These are phyloP conservation scores for Troides oblongomaculatus DNA, from an alignment of 2,888 invertebrate genomes.

Conservation along the genomic window DNA sequence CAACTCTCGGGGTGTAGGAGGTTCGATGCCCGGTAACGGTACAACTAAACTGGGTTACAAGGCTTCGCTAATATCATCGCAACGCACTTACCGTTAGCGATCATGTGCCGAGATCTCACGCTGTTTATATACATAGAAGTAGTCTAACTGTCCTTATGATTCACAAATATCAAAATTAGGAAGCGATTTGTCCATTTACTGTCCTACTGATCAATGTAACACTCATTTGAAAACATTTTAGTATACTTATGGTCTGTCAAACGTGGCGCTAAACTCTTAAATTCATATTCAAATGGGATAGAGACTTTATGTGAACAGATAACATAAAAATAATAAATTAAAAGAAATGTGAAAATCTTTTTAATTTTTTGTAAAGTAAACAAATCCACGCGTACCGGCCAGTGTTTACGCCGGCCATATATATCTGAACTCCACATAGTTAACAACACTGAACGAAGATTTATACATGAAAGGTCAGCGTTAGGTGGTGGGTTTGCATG, in stretches of 20 bases:
- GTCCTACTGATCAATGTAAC: neutral
- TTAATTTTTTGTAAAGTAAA: neutral
- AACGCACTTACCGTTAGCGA: conserved; percentile 60
- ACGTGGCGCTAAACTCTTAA: neutral
- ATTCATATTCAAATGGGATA: neutral
- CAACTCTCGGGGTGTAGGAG: conserved; percentile 42
- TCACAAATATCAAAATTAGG: neutral
- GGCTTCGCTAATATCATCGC: conserved; percentile 75
- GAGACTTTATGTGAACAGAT: neutral
- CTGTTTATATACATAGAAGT: conserved; percentile 46
- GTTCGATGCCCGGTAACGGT: conserved; percentile 73
- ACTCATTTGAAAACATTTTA: neutral
- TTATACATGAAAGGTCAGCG: conserved; percentile 16
- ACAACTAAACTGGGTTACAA: conserved; percentile 65
- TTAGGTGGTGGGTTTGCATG: conserved; percentile 25
- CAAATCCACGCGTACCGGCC: conserved; percentile 30
- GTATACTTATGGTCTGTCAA: neutral
- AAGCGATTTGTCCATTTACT: neutral
- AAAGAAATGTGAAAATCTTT: neutral
- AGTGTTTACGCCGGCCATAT: conserved; percentile 16
- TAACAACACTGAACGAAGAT: conserved; percentile 7
- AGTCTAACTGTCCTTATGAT: conserved; percentile 40
- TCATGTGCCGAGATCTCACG: conserved; percentile 51
- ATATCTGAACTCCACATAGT: conserved; percentile 15
- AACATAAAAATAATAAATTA: neutral